phyloP scores from a whole-genome alignment of 2,888 invertebrate genomes.

The Brachypalpus laphriformis region DNA sequence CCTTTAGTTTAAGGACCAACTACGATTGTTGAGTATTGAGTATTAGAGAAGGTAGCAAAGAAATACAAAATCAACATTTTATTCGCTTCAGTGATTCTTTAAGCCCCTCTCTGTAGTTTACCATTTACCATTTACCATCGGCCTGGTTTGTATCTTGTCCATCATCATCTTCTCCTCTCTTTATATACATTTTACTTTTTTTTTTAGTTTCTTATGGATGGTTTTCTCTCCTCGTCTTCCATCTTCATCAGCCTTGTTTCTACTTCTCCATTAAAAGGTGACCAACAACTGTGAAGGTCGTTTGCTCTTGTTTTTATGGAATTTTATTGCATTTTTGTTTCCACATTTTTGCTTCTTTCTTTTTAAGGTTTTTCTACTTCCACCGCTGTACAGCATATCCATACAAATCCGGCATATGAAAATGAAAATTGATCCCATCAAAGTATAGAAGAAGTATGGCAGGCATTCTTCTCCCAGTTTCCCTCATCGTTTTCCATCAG shows the following conservation, averaged over 20 bases:
- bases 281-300: conserved; percentile 81
- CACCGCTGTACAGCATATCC: background rate
- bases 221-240: conserved; percentile 16
- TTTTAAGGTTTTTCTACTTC: conserved; percentile 35
- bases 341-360: conserved; percentile 54
- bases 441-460: background rate
- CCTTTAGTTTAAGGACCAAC: background rate
- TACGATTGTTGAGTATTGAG: background rate
- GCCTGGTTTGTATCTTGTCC: conserved; percentile 35
- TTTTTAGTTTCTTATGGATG: conserved; percentile 30
- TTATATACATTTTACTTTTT: background rate
- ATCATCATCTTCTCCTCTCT: conserved; percentile 44
- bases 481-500: background rate
- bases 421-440: conserved; percentile 51
- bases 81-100: conserved; percentile 30
- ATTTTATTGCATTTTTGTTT: conserved; percentile 73
- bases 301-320: conserved; percentile 78
- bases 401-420: conserved; percentile 50
- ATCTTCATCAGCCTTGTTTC: conserved; percentile 44
- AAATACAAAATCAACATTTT: conserved; percentile 30
- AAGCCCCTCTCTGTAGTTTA: conserved; percentile 1
- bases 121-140: background rate
- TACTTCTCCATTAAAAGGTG: conserved; percentile 66
- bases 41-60: background rate
- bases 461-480: conserved; percentile 11